Evolutionary conservation across 1,140 invertebrate species (phyloP), one percentile per base, ranked within the genome.

Genomic region (Trypoxylus dichotomus): DNA sequence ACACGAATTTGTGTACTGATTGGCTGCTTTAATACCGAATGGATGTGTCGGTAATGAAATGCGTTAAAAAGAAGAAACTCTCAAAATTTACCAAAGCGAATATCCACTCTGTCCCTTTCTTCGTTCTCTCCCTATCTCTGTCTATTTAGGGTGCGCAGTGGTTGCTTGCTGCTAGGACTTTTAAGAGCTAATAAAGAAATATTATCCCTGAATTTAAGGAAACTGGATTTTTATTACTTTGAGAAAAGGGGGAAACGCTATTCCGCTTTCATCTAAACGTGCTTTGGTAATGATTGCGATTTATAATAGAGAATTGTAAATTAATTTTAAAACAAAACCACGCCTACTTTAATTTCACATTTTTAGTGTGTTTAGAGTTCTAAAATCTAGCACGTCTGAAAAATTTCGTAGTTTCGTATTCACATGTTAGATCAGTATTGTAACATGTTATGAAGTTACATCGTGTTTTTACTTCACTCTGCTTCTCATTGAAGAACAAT

Each of bases 1-100:
- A 75, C 79, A 79, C 79, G 78, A 71, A 77, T 81, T 80, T 75
- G 78, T 75, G 41, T 78, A 75, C 78, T 75, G 77, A 81, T 81
- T 80, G 80, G 79, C 80, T 81, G 76, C 78, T 81, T 80, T 81
- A 81, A 81, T 81, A 81, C 80, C 77, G 78, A 78, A 81, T 81
- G 32, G 78, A 81, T 81, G 79, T 54, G 72, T 63, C 29, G 24
- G 78, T 79, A 80, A 81, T 79, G 80, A 77, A 74, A 78, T 72
- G n/a, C 32, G 19, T 73, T 41, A 11, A n/a, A 73, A 73, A 32
- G 24, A 27, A 27, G 32, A 73, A 73, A n/a, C 15, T 21, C 29
- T 25, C 32, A 27, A 41, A 29, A 73, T 37, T 19, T 73, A 3
- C 7, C 21, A 13, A n/a, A 41, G 71, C 27, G 71, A 73, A 73